Evolutionary conservation across 2,797 vertebrate genomes (phyloP), one percentile per base, ranked within the genome.

Genomic region (Cephalopachus bancanus): DNA sequence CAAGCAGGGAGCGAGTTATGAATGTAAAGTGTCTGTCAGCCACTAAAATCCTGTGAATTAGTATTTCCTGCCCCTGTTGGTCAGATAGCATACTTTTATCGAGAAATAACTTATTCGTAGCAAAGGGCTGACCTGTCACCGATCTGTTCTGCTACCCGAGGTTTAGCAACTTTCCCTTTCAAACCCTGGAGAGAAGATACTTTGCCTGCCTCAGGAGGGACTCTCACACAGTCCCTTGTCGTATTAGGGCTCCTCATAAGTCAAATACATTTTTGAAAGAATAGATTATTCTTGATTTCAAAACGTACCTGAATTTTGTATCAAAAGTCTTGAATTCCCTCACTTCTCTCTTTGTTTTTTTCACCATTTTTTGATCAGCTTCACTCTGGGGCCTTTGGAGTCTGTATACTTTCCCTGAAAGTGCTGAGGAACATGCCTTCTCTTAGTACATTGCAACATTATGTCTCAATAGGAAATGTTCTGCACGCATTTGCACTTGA

Each of bases 21-120:
- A 81, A 96, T 97, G 83, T 78, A 59, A 95, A 92, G 86, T 91
- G 44, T 93, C 76, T 95, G 79, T 96, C 96, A 97, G 91, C 33
- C 81, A 94, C 93, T 97, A 96, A 97, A 96, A 97, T 93, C 89
- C 80, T 90, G 37, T 88, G 89, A 96, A 92, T 97, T 96, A 97
- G 59, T 91, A 80, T 86, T 97, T 94, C 81, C 84, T 89, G 69
- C 22, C 69, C 37, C n/a, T 37, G 49, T 91, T 90, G 89, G 55
- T 92, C 87, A 94, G 91, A 83, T 28, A 91, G 80, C 51, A 95
- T 16, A 88, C 60, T 93, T 96, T 95, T 75, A 94, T 87, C 1
- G 4, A 88, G 90, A 97, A 95, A 95, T 94, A 93, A 85, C 37
- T 93, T 91, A 92, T 80, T 64, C 55, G 81, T 93, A n/a, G 72